phyloP scores from a whole-genome alignment of 2,113 vertebrate genomes.

The Hippolais icterina region DNA sequence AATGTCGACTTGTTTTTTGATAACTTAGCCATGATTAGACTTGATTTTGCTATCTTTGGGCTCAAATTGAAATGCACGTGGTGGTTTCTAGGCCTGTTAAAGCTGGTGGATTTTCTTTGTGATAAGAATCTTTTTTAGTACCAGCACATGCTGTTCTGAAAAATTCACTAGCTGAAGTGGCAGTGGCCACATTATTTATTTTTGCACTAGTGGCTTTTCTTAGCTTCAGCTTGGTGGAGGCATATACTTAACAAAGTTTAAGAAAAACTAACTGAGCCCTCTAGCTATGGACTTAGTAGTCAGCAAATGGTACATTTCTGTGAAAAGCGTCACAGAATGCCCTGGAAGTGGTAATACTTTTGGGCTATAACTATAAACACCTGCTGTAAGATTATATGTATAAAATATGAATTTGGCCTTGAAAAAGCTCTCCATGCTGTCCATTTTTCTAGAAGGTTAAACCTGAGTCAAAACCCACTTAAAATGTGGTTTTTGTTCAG shows the following conservation, averaged over 20 bases:
- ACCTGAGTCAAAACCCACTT: not conserved
- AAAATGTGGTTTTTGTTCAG: not conserved
- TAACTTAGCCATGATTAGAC: not conserved
- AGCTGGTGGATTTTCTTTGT: not conserved
- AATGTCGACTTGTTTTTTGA: not conserved
- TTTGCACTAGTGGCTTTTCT: not conserved
- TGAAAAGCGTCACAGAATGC: not conserved
- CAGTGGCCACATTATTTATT: not conserved
- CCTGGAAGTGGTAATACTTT: not conserved
- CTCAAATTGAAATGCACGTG: not conserved
- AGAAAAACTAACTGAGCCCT: not conserved
- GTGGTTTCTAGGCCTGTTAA: not conserved
- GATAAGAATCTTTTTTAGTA: not conserved
- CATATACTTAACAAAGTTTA: not conserved
- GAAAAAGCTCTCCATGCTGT: not conserved
- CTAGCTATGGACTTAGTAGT: not conserved
- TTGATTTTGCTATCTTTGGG: not conserved
- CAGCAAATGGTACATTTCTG: not conserved
- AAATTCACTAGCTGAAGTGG: not conserved
- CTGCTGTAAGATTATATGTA: not conserved
- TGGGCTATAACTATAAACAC: not conserved
- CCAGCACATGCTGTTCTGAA: not conserved
- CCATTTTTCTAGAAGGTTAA: not conserved
- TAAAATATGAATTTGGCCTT: not conserved
- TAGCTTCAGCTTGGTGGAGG: not conserved